Evolutionary conservation across 2,113 vertebrate genomes (phyloP), one percentile per base, ranked within the genome.

Genomic region (Phalacrocorax brasilianus): DNA sequence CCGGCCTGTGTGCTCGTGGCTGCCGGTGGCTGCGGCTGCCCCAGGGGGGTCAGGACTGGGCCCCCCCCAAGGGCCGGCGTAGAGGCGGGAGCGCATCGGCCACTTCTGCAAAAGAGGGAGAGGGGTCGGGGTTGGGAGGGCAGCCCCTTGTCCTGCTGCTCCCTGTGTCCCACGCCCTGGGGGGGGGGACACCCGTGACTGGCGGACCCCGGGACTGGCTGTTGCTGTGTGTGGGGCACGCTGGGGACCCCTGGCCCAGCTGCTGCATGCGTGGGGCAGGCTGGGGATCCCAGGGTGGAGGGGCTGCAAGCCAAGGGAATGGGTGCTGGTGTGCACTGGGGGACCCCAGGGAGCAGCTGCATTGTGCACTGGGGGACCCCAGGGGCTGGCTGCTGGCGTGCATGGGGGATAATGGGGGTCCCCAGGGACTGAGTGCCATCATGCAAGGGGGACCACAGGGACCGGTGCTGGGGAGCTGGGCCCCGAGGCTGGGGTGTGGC

Each of bases 51-150:
- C 91, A 4, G 88, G 72, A 35, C 30, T n/a, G 8, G 80, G 72
- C 20, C 12, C 68, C 14, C 77, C 91, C 84, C 97, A 91, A 28
- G 97, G 97, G 84, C 98, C 98, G 18, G 98, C 98, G 45, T 99
- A 99, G 78, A 99, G 98, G 76, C 98, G 94, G 33, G 98, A 98
- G 40, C 98, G 96, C 99, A 99, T 99, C 4, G 98, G 99, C 98
- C 99, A 99, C 87, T 99, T 99, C 99, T 99, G 97, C 33, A 97
- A 95, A 72, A 96, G 50, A 96, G 5, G 26, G 65, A 33, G 49
- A 8, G 27, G 24, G n/a, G 26, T 13, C 2, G 3, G 35, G 19
- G 35, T 8, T 67, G 61, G 47, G 3, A 20, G 44, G 14, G 50
- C 9, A 19, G 7, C 12, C 15, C 7, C n/a, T 32, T 16, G 33